A percentile compares a stretch with the other conserved stretches of the same genome.
Conservation (phyloP, 2,113 vertebrate genomes). For the Melanotaenia duboulayi region DNA sequence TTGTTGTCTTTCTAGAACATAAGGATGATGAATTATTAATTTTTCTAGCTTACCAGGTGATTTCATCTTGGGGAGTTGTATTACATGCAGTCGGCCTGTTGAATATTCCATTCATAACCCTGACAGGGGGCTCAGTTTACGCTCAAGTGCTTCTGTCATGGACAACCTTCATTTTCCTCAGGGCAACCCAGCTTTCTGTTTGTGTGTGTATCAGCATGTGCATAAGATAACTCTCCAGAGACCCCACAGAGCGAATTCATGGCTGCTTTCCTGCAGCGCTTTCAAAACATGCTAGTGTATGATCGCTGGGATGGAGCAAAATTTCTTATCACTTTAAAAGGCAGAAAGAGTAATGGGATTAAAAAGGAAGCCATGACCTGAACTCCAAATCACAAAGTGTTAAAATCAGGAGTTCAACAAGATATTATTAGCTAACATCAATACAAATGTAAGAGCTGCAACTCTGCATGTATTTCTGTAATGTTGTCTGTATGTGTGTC, state of each 20-base stretch:
- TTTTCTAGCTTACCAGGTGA: constrained; percentile 67
- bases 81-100: constrained; percentile 59
- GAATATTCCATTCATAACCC: constrained; percentile 64
- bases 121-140: constrained; percentile 36
- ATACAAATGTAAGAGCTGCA: not conserved
- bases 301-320: constrained; percentile 24
- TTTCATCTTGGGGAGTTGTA: constrained; percentile 66
- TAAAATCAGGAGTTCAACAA: not conserved
- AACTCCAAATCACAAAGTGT: constrained; percentile 9
- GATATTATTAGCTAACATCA: constrained; percentile 1
- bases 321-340: constrained; percentile 16
- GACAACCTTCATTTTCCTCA: constrained; percentile 36
- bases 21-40: constrained; percentile 71
- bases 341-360: constrained; percentile 13
- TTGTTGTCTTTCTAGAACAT: constrained; percentile 59
- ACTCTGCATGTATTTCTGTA: not conserved
- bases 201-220: not conserved
- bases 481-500: not conserved
- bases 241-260: not conserved
- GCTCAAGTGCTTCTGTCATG: constrained; percentile 33
- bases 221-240: not conserved
- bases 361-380: constrained; percentile 4
- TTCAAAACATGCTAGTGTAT: constrained; percentile 9
- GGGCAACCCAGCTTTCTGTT: constrained; percentile 29
- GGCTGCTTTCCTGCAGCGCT: not conserved